phyloP scores from a whole-genome alignment of 2,888 invertebrate genomes.

The Erynnis tages region DNA sequence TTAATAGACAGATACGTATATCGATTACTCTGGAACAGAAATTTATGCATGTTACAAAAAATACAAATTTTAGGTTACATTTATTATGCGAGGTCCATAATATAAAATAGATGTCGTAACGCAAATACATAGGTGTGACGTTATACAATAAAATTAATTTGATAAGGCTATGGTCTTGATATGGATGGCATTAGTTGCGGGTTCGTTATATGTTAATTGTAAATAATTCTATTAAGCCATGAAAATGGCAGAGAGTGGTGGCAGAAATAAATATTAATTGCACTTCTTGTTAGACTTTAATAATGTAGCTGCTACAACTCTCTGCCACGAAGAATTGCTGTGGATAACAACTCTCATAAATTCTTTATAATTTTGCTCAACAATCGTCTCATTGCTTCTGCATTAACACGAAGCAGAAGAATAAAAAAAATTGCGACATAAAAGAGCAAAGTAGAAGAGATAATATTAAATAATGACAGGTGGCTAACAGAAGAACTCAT shows the following conservation, averaged over 20 bases:
- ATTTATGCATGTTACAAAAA: neutral
- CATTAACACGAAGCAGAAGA: constrained; percentile 61
- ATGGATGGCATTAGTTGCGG: constrained; percentile 3
- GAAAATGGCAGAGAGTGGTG: constrained; percentile 42
- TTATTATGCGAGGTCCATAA: neutral
- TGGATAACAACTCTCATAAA: constrained; percentile 49
- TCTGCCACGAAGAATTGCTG: constrained; percentile 69
- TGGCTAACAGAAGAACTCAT: constrained; percentile 17
- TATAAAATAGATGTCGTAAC: neutral
- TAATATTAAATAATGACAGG: constrained; percentile 20
- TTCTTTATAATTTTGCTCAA: neutral
- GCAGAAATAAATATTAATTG: constrained; percentile 17
- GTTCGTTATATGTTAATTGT: constrained; percentile 27
- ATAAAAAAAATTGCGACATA: constrained; percentile 23
- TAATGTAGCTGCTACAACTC: constrained; percentile 40
- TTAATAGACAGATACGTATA: too few relatives aligned
- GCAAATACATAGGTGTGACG: too few relatives aligned
- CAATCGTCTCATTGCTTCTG: constrained; percentile 70
- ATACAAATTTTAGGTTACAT: constrained; percentile 10
- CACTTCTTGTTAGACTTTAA: neutral
- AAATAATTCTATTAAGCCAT: constrained; percentile 71
- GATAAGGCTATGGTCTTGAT: too few relatives aligned
- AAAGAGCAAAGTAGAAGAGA: constrained; percentile 34
- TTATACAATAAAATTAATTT: constrained; percentile 22
- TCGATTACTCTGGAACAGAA: constrained; percentile 6